phyloP scores from a whole-genome alignment of 2,113 vertebrate genomes.

The Sylvietta virens region DNA sequence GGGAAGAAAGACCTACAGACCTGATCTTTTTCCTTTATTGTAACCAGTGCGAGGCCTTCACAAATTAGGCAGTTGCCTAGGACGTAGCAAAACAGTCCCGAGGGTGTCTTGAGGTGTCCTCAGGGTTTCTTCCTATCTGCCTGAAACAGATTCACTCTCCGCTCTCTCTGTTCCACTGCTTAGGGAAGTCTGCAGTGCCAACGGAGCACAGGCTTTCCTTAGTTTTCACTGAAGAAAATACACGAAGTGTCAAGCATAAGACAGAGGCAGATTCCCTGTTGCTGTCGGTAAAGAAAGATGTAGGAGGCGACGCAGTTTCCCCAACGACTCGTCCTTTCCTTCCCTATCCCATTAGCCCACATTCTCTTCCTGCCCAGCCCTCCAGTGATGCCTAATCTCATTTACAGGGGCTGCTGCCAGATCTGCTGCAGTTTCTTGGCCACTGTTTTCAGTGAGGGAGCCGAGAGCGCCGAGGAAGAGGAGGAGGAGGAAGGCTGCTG shows the following conservation, averaged over 20 bases:
- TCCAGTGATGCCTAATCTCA: conserved; percentile 2
- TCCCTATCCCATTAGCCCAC: conserved; percentile 2
- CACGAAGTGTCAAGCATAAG: neutral
- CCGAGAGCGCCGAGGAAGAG: neutral
- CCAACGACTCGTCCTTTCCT: neutral
- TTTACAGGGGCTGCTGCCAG: neutral
- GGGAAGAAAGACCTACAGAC: neutral
- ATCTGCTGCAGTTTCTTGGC: conserved; percentile 11
- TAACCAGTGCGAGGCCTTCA: neutral
- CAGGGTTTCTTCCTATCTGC: neutral
- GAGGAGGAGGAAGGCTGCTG: neutral
- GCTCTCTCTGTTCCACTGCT: neutral
- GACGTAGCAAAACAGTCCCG: neutral
- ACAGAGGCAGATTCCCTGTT: neutral
- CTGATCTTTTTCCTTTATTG: neutral
- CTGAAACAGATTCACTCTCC: neutral
- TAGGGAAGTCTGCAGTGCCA: neutral
- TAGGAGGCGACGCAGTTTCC: neutral
- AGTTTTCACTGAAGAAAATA: neutral
- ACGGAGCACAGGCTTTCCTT: neutral
- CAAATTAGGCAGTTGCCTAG: neutral
- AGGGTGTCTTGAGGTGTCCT: neutral
- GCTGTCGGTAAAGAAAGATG: neutral
- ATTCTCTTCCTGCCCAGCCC: conserved; percentile 27
- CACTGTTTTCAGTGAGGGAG: neutral